Evolutionary conservation across 1,140 invertebrate genomes (phyloP).

Genomic region (Anoplolepis gracilipes): DNA sequence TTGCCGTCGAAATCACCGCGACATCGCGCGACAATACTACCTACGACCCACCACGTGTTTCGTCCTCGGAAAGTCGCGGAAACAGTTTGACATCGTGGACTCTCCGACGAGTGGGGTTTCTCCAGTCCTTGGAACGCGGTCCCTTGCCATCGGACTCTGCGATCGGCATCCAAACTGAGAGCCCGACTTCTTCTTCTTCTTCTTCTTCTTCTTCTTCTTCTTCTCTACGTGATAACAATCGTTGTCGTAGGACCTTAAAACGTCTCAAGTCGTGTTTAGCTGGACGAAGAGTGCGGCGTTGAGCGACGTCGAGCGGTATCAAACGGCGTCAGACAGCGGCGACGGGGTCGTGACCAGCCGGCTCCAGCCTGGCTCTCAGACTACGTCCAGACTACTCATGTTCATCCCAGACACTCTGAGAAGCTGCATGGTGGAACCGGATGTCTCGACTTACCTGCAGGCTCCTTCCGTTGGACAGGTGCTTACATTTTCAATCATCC

Average conservation of each 20-base stretch:
- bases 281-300: slow-evolving; percentile 12
- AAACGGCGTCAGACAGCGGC: slow-evolving; percentile 53
- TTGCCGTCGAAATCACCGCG: not conserved
- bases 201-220: too few species aligned
- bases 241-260: not conserved
- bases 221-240: not conserved
- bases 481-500: slow-evolving; percentile 74
- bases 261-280: not conserved
- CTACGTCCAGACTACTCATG: slow-evolving; percentile 88
- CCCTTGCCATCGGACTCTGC: not conserved
- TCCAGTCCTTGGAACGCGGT: not conserved
- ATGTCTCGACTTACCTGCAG: slow-evolving; percentile 93
- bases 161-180: not conserved
- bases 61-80: not conserved
- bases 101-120: slow-evolving; percentile 6
- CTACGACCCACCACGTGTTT: slow-evolving; percentile 4
- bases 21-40: not conserved
- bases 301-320: slow-evolving; percentile 29
- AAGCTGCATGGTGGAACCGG: slow-evolving; percentile 94
- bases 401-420: slow-evolving; percentile 92
- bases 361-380: slow-evolving; percentile 77
- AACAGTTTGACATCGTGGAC: too few species aligned
- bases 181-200: too few species aligned
- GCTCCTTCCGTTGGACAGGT: slow-evolving; percentile 93
- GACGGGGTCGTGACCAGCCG: slow-evolving; percentile 48